These are phyloP conservation scores for Crocidura indochinensis DNA, from an alignment of 2,797 vertebrate genomes.

Conservation along the genomic window DNA sequence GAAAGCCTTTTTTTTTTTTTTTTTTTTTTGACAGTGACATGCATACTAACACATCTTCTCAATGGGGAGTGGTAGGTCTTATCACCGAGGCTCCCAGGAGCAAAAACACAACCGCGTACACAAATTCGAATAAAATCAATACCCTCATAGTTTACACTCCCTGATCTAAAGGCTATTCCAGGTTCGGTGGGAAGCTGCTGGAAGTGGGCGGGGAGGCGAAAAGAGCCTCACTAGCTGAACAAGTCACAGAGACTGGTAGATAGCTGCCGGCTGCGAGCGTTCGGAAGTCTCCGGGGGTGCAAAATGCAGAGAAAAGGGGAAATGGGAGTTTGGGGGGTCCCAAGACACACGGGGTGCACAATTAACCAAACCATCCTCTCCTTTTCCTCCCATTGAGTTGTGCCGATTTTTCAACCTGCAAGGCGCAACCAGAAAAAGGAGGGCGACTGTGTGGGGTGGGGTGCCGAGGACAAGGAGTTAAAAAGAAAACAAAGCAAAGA, in stretches of 20 bases:
- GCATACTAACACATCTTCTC: conserved; percentile 92
- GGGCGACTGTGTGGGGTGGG: too few relatives aligned
- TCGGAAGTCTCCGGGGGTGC: not conserved
- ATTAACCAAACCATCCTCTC: conserved; percentile 65
- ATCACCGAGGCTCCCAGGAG: conserved; percentile 92
- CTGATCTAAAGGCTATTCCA: conserved; percentile 66
- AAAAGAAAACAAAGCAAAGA: conserved; percentile 84
- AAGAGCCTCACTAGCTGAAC: conserved; percentile 11
- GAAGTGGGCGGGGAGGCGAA: not conserved
- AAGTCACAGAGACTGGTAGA: not conserved
- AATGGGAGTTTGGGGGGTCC: not conserved
- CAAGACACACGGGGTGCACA: not conserved
- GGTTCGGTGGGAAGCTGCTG: conserved; percentile 43
- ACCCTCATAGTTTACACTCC: conserved; percentile 69
- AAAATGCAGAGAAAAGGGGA: not conserved
- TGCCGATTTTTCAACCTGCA: conserved; percentile 68
- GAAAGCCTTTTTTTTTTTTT: too few relatives aligned
- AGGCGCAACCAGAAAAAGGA: not conserved
- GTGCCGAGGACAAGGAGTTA: conserved; percentile 66
- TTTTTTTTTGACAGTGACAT: conserved; percentile 90
- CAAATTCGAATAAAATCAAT: conserved; percentile 89
- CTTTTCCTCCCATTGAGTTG: conserved; percentile 52
- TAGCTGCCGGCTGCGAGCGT: not conserved
- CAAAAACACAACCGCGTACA: conserved; percentile 85
- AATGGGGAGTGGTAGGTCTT: conserved; percentile 90